These are phyloP conservation scores for Aegithalos caudatus DNA, from an alignment of 2,113 vertebrate species.

Conservation along the genomic window DNA sequence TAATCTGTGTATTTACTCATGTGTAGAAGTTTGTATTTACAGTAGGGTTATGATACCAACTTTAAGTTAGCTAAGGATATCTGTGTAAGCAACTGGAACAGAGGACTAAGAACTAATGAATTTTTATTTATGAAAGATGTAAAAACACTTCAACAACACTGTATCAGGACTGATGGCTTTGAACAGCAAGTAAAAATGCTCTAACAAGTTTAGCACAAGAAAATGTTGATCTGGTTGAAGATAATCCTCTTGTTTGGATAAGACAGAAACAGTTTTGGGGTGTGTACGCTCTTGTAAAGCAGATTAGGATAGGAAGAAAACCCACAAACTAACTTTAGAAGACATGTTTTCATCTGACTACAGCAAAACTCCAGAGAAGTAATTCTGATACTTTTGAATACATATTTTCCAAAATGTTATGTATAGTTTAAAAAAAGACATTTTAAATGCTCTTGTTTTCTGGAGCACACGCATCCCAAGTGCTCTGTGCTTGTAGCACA, in stretches of 20 bases:
- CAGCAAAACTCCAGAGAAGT: neutral
- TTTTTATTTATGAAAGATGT: slow-evolving; percentile 63
- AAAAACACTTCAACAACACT: slow-evolving; percentile 1
- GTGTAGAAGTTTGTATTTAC: slow-evolving; percentile 76
- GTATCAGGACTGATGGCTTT: neutral
- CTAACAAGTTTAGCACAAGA: neutral
- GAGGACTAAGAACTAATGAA: slow-evolving; percentile 65
- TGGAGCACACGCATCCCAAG: neutral
- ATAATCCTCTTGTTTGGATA: neutral
- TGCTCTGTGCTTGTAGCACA: neutral
- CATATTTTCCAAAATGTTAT: neutral
- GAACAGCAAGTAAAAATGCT: neutral
- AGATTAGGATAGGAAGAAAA: neutral
- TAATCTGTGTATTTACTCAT: slow-evolving; percentile 72
- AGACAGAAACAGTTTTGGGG: neutral
- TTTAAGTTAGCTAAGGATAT: slow-evolving; percentile 70
- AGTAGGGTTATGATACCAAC: slow-evolving; percentile 70
- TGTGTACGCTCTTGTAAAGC: neutral
- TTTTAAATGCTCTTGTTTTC: neutral
- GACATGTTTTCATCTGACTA: neutral
- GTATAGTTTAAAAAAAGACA: neutral
- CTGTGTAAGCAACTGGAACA: slow-evolving; percentile 69
- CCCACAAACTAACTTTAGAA: neutral
- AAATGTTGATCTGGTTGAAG: neutral
- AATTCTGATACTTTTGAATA: neutral